Percentiles rank a stretch among this genome's conserved stretches.
phyloP scores from a whole-genome alignment of 2,113 vertebrate genomes.

The Cervus canadensis region DNA sequence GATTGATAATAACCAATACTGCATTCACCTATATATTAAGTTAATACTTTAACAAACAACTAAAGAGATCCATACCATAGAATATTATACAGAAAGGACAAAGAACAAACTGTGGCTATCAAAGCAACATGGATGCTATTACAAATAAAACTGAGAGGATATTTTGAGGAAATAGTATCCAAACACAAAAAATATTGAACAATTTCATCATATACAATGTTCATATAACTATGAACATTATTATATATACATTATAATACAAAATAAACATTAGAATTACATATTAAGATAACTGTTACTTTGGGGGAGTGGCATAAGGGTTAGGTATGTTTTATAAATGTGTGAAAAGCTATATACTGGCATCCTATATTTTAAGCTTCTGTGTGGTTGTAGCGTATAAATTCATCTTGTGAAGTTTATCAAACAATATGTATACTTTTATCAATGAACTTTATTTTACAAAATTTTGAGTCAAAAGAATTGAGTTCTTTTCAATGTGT shows the following conservation, averaged over 20 bases:
- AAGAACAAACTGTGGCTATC: not conserved
- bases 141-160: not conserved
- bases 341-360: not conserved
- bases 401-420: not conserved
- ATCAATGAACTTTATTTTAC: not conserved
- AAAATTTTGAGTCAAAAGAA: not conserved
- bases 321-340: not conserved
- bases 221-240: not conserved
- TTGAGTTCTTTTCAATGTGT: not conserved
- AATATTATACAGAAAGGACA: not conserved
- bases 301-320: fast-evolving
- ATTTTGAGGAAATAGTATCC: not conserved
- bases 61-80: not conserved
- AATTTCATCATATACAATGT: not conserved
- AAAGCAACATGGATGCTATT: not conserved
- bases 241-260: not conserved
- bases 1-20: not conserved
- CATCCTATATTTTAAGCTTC: not conserved
- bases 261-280: not conserved
- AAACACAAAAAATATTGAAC: not conserved
- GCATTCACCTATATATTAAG: not conserved
- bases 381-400: not conserved
- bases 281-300: not conserved
- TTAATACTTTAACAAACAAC: not conserved
- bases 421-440: not conserved